Evolutionary conservation across 2,113 vertebrate species (phyloP).

Genomic region (Promerops cafer): DNA sequence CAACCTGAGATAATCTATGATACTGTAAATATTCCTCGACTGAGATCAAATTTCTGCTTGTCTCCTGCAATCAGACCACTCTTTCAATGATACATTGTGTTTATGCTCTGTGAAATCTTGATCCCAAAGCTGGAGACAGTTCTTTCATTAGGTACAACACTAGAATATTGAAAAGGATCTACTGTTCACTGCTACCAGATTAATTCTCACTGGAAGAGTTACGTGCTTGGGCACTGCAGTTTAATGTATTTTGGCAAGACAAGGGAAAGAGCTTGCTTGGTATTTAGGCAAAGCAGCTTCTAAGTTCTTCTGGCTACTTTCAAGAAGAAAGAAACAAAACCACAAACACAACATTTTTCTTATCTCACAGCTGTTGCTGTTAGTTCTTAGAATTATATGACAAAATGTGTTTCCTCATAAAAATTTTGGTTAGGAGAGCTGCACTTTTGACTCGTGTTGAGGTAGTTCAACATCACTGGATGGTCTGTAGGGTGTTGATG

Average conservation of each 20-base stretch:
- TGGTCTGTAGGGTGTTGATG: neutral
- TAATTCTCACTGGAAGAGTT: neutral
- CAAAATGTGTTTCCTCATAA: neutral
- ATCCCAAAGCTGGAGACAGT: neutral
- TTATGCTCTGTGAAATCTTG: neutral
- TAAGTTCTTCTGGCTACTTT: neutral
- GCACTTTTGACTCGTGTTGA: neutral
- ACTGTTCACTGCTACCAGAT: neutral
- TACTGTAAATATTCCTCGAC: neutral
- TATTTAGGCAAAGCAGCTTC: neutral
- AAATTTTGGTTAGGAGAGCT: neutral
- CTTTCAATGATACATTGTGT: neutral
- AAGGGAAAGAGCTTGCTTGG: neutral
- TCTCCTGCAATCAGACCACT: neutral
- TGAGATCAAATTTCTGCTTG: neutral
- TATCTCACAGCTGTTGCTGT: neutral
- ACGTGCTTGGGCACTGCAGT: neutral
- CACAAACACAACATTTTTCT: neutral
- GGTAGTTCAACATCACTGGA: fast-evolving
- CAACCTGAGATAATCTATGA: neutral
- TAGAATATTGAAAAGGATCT: neutral
- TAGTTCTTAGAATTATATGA: neutral
- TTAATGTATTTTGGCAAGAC: neutral
- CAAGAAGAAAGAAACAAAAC: neutral
- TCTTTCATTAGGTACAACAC: fast-evolving